Evolutionary conservation across 2,113 vertebrate species (phyloP).

Genomic region (Epinephelus lanceolatus): DNA sequence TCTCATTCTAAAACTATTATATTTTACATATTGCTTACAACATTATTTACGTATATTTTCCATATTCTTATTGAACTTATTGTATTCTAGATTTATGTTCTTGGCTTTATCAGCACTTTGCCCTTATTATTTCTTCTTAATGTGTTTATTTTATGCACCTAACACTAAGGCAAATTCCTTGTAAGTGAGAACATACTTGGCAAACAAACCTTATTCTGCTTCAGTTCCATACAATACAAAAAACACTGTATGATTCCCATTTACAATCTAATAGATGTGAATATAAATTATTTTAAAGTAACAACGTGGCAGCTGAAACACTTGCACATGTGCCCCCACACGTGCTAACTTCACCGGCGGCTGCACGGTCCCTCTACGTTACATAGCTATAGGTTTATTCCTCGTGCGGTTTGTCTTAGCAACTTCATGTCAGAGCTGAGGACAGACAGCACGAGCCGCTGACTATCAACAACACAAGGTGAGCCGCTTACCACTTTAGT

Average conservation of each 20-base stretch:
- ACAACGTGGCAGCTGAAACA: neutral
- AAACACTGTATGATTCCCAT: neutral
- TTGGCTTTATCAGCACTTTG: no score
- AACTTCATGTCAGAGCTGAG: neutral
- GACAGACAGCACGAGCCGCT: accelerated
- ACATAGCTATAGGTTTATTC: neutral
- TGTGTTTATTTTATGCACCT: no score
- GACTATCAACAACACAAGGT: neutral
- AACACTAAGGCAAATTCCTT: no score
- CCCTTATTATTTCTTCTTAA: no score
- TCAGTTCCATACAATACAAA: neutral
- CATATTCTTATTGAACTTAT: no score
- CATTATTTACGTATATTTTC: no score
- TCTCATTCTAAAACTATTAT: no score
- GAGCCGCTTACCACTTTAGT: constrained; percentile 83
- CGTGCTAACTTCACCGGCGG: constrained; percentile 40
- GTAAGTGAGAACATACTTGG: no score
- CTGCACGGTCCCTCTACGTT: neutral
- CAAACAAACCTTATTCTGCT: no score
- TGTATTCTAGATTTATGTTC: no score
- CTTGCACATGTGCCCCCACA: constrained; percentile 10
- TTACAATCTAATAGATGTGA: accelerated
- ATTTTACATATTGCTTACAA: no score
- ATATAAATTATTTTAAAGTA: neutral
- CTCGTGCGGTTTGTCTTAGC: neutral